Evolutionary conservation across 2,888 invertebrate genomes (phyloP), one percentile per base, ranked within the genome.

Genomic region (Patella pellucida): DNA sequence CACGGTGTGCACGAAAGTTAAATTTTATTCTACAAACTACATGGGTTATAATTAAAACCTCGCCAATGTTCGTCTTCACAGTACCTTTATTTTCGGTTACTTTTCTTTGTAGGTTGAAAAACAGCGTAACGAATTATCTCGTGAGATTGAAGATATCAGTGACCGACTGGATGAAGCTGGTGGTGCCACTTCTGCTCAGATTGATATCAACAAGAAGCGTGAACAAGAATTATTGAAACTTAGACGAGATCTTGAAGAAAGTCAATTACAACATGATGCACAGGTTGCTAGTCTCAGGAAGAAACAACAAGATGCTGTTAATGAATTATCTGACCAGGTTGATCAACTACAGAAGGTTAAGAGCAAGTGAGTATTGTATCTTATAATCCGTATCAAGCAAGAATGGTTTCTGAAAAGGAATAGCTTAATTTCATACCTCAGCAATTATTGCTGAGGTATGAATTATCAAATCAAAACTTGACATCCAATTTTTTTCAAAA

Each of bases 121-220:
- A 92, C 97, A 98, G 92, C 96, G 98, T 88, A 95, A 96, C 89
- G 98, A 98, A 92, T 94, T 98, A 90, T 97, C 97, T 82, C 95
- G 97, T 68, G 98, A 99, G 92, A 94, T 98, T 83, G 98, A 98
- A 89, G 97, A 97, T 54, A 78, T 89, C 68, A 74, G 78, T 56
- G 88, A 89, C 73, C 81, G 85, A 72, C 80, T 88, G 86, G 98
- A 99, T 92, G 98, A 99, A 93, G 97, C 98, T 90, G 98, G 97
- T 91, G 99, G 99, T 92, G 98, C 98, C 89, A 99, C 98, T 87
- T 96, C 97, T 74, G 97, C 98, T 85, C 98, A 98, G 87, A 89
- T 92, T 79, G 87, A 72, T 2, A 19, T 72, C 78, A 72, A 99
- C 99, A 95, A 98, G 99, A 93, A 96, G 99, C 86, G 62, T 62